A percentile compares a stretch with the other conserved stretches of the same genome.
Evolutionary conservation across 2,113 vertebrate genomes (phyloP).

Genomic region (Lepus europaeus): DNA sequence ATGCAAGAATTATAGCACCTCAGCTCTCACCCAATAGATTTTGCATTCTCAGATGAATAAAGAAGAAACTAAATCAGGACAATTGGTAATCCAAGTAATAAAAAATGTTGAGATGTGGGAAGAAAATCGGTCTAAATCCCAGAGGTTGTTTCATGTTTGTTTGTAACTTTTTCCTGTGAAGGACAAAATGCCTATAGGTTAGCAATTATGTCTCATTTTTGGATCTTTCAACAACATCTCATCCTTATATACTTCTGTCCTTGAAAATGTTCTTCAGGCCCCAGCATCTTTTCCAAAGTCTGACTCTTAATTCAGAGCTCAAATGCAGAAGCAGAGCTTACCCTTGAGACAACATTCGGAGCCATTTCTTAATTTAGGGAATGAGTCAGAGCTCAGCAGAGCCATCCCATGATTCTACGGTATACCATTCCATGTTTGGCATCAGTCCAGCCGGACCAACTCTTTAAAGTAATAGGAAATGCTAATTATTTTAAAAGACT

Average conservation of each 20-base stretch:
- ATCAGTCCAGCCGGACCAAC: slow-evolving; percentile 10
- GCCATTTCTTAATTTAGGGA: slow-evolving; percentile 75
- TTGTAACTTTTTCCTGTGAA: background rate
- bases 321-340: slow-evolving; percentile 60
- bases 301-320: slow-evolving; percentile 73
- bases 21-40: background rate
- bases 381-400: slow-evolving; percentile 71
- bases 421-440: slow-evolving; percentile 27
- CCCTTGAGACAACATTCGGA: slow-evolving; percentile 71
- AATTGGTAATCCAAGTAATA: background rate
- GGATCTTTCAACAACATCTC: background rate
- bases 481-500: slow-evolving; percentile 42
- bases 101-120: background rate
- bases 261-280: slow-evolving; percentile 57
- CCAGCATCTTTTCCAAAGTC: slow-evolving; percentile 45
- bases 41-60: slow-evolving; percentile 32
- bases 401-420: slow-evolving; percentile 24
- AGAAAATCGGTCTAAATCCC: background rate
- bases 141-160: background rate
- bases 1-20: background rate
- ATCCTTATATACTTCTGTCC: slow-evolving; percentile 40
- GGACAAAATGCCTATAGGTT: background rate
- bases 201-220: background rate
- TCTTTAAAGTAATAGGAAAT: slow-evolving; percentile 63
- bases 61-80: background rate